Evolutionary conservation across 2,888 invertebrate genomes (phyloP), one percentile per base, ranked within the genome.

Genomic region (Eilema caniola): DNA sequence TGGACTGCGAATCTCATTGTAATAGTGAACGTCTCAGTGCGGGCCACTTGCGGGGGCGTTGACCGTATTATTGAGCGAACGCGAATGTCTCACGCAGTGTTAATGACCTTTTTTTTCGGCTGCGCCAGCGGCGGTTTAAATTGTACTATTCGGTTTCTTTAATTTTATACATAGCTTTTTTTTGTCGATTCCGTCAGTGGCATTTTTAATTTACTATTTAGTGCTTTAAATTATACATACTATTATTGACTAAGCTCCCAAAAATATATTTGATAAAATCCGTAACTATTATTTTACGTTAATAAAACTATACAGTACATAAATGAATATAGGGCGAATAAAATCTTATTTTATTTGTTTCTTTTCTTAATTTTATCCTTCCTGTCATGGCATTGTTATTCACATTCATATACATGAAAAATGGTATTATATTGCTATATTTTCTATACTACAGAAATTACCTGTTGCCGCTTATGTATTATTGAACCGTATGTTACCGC

Each of bases 31-130:
- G 75, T 78, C 79, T 85, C 80, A 75, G 83, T 84, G 77, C 88
- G 86, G 89, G 87, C 88, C 87, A 90, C 85, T 89, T 88, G 89
- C 85, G 90, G 90, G 94, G 93, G 91, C 95, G 91, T 91, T 91
- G 95, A 94, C 95, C 95, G 93, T 90, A 93, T 92, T 93, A 93
- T 93, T 93, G 92, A 94, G 89, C 91, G 90, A 91, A 92, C 94
- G 95, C 94, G 93, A 95, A 94, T 94, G 94, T 95, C 95, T 94
- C 92, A 89, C 91, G 91, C 90, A 91, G 93, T 92, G 95, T 95
- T 94, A 94, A 93, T 94, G 94, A 95, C 94, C 94, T 93, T 94
- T 93, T 93, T 94, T 95, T 92, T 82, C 73, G 92, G 89, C 90
- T 92, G 92, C 89, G 89, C 90, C 87, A 90, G 89, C 89, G 89